Evolutionary conservation across 2,888 invertebrate species (phyloP), one percentile per base, ranked within the genome.

Genomic region (Agrypnus murinus): DNA sequence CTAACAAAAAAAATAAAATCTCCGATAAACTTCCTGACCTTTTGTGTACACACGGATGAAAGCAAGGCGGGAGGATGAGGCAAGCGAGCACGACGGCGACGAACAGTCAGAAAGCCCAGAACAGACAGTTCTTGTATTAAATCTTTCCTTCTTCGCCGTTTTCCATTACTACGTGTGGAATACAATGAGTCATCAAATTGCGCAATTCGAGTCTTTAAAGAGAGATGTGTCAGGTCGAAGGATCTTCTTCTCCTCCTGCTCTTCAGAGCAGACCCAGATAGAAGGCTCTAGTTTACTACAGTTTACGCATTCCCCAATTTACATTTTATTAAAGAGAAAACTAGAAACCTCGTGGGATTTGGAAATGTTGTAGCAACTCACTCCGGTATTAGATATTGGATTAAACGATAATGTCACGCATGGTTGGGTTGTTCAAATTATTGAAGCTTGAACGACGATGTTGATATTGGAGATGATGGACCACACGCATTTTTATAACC

Each of bases 141-240:
- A 50, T 50, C 50, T 50, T 31, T 50, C 31, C 50, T 25, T 43
- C 43, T 14, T 43, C 25, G 25, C 25, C 25, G 25, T 14, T 10
- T 50, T 50, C 50, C 50, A 50, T 50, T 50, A 50, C n/a, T n/a
- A n/a, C n/a, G n/a, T n/a, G n/a, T 25, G 50, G 50, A 50, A 31
- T 12, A 50, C 50, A 25, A 31, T 50, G 50, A 50, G 50, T 50
- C 50, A 50, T 50, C 50, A 9, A 25, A 12, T 50, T 50, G 50
- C 50, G 50, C 50, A 50, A 50, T 25, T 32, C 3, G 25, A 5
- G 5, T 25, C 25, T 25, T 25, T 2, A 25, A 25, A 2, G 25
- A 5, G 25, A n/a, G n/a, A n/a, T n/a, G n/a, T n/a, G n/a, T n/a
- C n/a, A n/a, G n/a, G n/a, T n/a, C n/a, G n/a, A n/a, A n/a, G n/a